Conservation (phyloP, 1,140 invertebrate genomes). For the Venustaconcha ellipsiformis region DNA sequence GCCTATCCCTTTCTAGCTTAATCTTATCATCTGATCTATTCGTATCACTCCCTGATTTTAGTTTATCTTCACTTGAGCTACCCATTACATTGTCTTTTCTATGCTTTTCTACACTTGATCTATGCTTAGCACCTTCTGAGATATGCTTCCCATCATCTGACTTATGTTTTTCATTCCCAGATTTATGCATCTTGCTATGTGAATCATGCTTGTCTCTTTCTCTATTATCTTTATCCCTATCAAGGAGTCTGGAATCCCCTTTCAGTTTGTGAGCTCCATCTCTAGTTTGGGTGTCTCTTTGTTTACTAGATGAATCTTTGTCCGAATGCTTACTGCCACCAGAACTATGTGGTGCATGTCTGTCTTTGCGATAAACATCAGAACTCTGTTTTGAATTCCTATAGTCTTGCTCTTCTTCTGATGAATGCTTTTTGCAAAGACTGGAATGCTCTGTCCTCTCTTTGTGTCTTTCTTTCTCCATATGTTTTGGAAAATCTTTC, state of each 20-base stretch:
- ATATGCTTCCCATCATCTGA: background rate
- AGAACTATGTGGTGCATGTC: background rate
- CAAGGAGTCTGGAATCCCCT: no score
- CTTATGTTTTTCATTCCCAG: no score
- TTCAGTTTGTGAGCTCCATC: no score
- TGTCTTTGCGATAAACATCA: background rate
- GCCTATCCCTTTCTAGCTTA: background rate
- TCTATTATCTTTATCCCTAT: no score
- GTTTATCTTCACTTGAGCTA: background rate
- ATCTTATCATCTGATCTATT: background rate
- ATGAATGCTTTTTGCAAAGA: no score
- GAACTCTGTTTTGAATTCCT: no score
- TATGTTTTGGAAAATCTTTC: background rate
- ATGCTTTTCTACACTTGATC: background rate
- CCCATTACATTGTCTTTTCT: background rate
- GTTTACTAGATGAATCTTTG: background rate
- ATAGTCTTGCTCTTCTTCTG: no score
- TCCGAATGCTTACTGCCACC: background rate
- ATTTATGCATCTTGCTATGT: no score
- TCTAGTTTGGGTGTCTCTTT: no score
- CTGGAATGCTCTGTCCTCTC: no score
- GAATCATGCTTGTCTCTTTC: no score
- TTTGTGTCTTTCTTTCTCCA: no score
- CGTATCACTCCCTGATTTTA: conserved; percentile 1
- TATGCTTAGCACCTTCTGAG: background rate